Evolutionary conservation across 2,113 vertebrate genomes (phyloP).

Genomic region (Circaetus gallicus): DNA sequence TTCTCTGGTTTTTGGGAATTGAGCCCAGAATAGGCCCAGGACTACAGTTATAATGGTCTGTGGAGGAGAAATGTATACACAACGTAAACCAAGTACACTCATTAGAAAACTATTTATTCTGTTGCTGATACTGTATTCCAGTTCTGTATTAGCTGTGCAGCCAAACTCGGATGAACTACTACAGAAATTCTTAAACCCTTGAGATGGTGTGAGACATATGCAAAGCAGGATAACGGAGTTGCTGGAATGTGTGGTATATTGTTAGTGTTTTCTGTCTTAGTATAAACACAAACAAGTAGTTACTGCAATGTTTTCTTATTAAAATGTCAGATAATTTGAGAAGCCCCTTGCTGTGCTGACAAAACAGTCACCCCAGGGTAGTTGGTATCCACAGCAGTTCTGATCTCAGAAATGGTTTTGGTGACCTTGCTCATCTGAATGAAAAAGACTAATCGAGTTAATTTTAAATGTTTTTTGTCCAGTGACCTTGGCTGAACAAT

Average conservation of each 20-base stretch:
- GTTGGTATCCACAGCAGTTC: neutral
- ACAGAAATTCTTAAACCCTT: neutral
- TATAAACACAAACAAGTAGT: neutral
- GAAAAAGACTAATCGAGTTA: neutral
- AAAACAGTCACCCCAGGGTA: neutral
- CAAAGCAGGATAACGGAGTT: neutral
- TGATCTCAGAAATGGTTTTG: neutral
- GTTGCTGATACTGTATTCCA: neutral
- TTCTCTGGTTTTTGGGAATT: neutral
- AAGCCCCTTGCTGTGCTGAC: neutral
- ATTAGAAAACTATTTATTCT: neutral
- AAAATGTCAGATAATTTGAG: neutral
- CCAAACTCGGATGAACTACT: neutral
- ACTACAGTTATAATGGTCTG: neutral
- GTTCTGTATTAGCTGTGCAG: neutral
- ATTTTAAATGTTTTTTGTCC: neutral
- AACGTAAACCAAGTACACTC: neutral
- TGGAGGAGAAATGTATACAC: neutral
- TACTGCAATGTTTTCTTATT: neutral
- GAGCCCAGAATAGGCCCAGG: neutral
- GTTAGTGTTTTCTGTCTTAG: neutral
- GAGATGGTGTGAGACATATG: rapidly evolving
- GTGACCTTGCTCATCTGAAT: neutral
- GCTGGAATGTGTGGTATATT: neutral
- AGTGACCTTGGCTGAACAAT: neutral